These are phyloP conservation scores for Sinohyriopsis cumingii DNA, from an alignment of 2,888 invertebrate species.

Conservation along the genomic window DNA sequence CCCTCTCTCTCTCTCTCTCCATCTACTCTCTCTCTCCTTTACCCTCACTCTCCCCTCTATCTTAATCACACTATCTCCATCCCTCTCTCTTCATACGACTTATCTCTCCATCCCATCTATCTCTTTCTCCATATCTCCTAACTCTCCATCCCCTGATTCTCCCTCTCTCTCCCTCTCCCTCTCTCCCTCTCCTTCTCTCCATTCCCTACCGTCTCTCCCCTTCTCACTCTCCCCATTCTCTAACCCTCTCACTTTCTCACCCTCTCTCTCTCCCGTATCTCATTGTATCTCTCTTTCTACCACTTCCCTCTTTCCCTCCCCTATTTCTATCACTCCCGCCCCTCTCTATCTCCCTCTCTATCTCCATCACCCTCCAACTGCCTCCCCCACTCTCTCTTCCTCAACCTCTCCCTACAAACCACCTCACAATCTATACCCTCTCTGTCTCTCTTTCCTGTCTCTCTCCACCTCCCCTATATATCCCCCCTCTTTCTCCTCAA, in stretches of 20 bases:
- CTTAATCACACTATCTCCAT: too few relatives aligned
- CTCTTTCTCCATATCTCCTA: too few relatives aligned
- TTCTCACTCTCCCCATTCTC: neutral
- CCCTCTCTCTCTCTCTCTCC: too few relatives aligned
- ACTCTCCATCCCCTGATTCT: neutral
- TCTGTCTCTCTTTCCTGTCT: slow-evolving; percentile 2
- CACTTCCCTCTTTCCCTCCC: neutral
- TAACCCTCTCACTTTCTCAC: neutral
- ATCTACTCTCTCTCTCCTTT: too few relatives aligned
- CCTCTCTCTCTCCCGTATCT: neutral
- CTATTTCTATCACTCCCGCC: neutral
- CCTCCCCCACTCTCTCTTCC: neutral
- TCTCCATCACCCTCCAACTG: neutral
- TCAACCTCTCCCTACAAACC: neutral
- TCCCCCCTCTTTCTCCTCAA: slow-evolving; percentile 4
- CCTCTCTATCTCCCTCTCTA: neutral
- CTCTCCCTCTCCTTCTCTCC: neutral
- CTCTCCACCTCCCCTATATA: neutral
- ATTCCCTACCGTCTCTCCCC: neutral
- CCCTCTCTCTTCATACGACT: too few relatives aligned
- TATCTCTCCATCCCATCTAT: too few relatives aligned
- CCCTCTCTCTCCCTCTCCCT: slow-evolving; percentile 2
- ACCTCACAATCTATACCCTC: neutral
- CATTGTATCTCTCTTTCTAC: neutral
- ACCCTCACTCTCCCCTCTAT: too few relatives aligned